Evolutionary conservation across 92 coral and sea anemone species (phyloP).

Genomic region (Palythoa grandiflora): DNA sequence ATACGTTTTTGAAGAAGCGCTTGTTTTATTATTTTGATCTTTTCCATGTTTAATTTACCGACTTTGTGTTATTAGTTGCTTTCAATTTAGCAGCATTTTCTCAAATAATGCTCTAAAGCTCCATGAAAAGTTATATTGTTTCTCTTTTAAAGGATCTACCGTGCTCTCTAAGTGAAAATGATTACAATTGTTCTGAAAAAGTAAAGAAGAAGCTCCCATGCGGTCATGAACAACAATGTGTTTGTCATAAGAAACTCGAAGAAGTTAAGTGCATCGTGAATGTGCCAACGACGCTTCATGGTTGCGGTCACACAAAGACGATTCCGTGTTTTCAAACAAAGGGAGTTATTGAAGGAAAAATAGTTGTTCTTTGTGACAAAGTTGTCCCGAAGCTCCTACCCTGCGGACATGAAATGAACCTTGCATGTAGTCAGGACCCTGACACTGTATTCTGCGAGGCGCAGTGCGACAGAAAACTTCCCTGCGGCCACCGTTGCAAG

Average conservation of each 20-base stretch:
- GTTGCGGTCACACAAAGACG: conserved; percentile 54
- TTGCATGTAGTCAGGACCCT: conserved; percentile 54
- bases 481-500: conserved; percentile 57
- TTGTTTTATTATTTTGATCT: too few relatives aligned
- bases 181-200: not conserved
- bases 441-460: conserved; percentile 43
- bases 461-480: conserved; percentile 54
- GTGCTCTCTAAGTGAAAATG: not conserved
- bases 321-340: conserved; percentile 20
- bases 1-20: too few relatives aligned
- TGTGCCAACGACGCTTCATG: conserved; percentile 27
- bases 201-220: conserved; percentile 57
- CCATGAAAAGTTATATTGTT: not conserved
- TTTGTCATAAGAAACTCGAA: conserved; percentile 45
- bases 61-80: too few relatives aligned
- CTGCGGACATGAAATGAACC: conserved; percentile 63
- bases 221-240: conserved; percentile 47
- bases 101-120: too few relatives aligned
- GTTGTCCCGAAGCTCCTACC: conserved; percentile 45
- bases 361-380: conserved; percentile 17
- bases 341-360: not conserved
- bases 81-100: too few relatives aligned
- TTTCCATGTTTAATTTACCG: too few relatives aligned
- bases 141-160: not conserved
- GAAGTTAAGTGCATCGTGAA: conserved; percentile 37